phyloP scores from a whole-genome alignment of 2,888 invertebrate genomes.

The Macrophya alboannulata region DNA sequence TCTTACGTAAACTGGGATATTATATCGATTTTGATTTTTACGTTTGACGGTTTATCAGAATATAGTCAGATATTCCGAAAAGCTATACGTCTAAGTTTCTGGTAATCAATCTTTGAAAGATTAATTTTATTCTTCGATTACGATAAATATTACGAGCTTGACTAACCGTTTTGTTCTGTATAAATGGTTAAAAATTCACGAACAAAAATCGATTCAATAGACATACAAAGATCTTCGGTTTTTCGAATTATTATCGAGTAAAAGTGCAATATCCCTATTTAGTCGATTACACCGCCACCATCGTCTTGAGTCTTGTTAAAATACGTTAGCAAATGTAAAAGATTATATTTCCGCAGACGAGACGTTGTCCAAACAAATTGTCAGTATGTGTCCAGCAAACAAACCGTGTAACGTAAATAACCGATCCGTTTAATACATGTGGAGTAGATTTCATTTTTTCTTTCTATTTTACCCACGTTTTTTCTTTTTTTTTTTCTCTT shows the following conservation, averaged over 20 bases:
- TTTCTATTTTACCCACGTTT: background rate
- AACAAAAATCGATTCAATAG: background rate
- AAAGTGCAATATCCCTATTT: background rate
- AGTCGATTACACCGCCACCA: background rate
- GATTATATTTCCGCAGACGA: constrained; percentile 18
- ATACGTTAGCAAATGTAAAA: constrained; percentile 7
- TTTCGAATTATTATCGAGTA: background rate
- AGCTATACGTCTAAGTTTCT: background rate
- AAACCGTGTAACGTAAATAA: background rate
- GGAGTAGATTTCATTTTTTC: background rate
- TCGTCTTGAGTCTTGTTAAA: background rate
- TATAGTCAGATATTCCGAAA: background rate
- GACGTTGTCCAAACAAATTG: constrained; percentile 37
- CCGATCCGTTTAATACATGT: background rate
- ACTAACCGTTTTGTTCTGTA: background rate
- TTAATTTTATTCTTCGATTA: background rate
- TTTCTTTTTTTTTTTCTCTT: background rate
- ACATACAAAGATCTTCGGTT: background rate
- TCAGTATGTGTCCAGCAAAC: background rate
- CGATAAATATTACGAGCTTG: too few relatives aligned
- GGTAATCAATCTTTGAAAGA: background rate
- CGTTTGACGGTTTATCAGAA: background rate
- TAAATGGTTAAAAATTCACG: background rate
- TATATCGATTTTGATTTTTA: background rate
- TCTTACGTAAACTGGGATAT: background rate